Evolutionary conservation across 2,797 vertebrate species (phyloP), one percentile per base, ranked within the genome.

Genomic region (Pseudocheirus occidentalis): DNA sequence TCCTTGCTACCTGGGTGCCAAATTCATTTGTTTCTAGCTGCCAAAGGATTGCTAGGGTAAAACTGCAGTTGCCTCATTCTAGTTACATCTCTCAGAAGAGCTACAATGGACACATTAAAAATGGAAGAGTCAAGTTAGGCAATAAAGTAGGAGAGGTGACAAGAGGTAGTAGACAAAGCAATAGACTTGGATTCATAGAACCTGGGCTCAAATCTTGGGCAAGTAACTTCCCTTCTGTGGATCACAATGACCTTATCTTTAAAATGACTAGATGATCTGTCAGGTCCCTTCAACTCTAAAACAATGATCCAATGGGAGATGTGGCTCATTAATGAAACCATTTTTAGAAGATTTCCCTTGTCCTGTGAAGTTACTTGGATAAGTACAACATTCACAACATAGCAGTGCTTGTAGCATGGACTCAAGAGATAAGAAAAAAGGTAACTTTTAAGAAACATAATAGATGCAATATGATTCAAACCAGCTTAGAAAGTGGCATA

Each of bases 281-380:
- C 4, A 81, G 46, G 73, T 81, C 73, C 40, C 73, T 46, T 81
- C 13, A 81, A 81, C 40, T 81, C 73, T 81, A 27, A 81, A 46
- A 81, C 6, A 11, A 81, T 81, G 40, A 81, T 81, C 97, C 97
- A 98, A 98, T 98, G 31, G 94, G 95, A 96, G 97, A 94, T 97
- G 91, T 52, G 94, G 97, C 95, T 96, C 97, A 96, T 98, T 98
- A 98, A 98, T 98, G 98, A 98, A 98, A 98, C 98, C 95, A 95
- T 98, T 98, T 97, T 97, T n/a, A 96, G 97, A 98, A 97, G 97
- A 93, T 95, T 98, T 98, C 97, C 97, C 97, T 98, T 97, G 97
- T 0, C 0, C 92, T 94, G 62, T 97, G 97, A 98, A 97, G 97
- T 97, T 97, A 98, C 73, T 97, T 98, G 95, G 95, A 96, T 97